Percentiles rank a stretch among this genome's conserved stretches.
These are phyloP conservation scores for Adelphocoris suturalis DNA, from an alignment of 2,888 invertebrate genomes.

Conservation along the genomic window DNA sequence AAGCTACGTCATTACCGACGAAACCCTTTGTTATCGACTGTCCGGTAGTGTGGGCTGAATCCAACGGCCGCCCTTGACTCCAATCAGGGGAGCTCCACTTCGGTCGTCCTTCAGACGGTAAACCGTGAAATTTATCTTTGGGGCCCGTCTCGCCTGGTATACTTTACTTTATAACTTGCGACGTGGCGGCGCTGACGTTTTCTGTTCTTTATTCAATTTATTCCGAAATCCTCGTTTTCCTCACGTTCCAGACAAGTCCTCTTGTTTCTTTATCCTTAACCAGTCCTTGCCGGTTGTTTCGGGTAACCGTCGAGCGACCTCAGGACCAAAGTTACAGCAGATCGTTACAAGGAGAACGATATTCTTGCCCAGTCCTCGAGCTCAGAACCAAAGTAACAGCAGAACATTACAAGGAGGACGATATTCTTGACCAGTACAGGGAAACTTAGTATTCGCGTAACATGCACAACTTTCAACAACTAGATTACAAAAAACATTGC, in stretches of 20 bases:
- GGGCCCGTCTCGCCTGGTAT: not conserved
- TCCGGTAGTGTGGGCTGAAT: not conserved
- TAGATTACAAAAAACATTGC: too few relatives aligned
- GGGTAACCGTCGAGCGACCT: too few relatives aligned
- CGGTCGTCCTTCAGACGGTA: not conserved
- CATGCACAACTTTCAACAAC: too few relatives aligned
- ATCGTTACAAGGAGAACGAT: too few relatives aligned
- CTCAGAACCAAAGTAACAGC: too few relatives aligned
- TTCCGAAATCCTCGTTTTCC: not conserved
- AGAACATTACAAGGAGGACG: too few relatives aligned
- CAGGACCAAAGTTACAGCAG: too few relatives aligned
- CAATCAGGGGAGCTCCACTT: conserved; percentile 17
- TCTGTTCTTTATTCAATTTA: not conserved
- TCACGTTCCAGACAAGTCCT: not conserved
- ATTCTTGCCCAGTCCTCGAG: too few relatives aligned
- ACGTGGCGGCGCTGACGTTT: not conserved
- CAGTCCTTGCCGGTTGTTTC: too few relatives aligned
- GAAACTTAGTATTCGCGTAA: too few relatives aligned
- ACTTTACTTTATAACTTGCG: not conserved
- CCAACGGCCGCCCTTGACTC: conserved; percentile 45
- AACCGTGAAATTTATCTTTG: conserved; percentile 43
- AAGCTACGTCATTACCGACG: conserved; percentile 13
- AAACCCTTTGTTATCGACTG: conserved; percentile 30
- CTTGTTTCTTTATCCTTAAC: not conserved
- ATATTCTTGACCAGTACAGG: too few relatives aligned